Percentiles rank a stretch among this genome's conserved stretches.
Evolutionary conservation across 1,140 invertebrate genomes (phyloP).

Genomic region (Teleopsis dalmanni): DNA sequence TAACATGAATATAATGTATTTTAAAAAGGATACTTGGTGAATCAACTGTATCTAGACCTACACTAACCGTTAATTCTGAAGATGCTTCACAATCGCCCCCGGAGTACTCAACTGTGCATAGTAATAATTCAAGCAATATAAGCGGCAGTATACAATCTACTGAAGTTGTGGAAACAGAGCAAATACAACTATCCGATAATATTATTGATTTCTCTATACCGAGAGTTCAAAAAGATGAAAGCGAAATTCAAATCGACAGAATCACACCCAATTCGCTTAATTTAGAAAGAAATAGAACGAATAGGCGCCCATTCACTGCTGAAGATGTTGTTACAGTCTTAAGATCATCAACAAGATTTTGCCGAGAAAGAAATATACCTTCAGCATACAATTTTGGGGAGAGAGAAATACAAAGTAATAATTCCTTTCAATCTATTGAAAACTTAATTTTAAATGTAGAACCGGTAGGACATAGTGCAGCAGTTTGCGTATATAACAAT

Average conservation of each 20-base stretch:
- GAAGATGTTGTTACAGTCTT: conserved; percentile 53
- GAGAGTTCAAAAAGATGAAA: conserved; percentile 20
- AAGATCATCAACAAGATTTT: conserved; percentile 31
- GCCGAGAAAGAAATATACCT: neutral
- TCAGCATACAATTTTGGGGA: conserved; percentile 13
- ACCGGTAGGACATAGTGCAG: conserved; percentile 44
- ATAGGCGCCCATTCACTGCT: conserved; percentile 44
- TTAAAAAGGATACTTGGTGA: conserved; percentile 31
- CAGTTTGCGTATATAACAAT: neutral
- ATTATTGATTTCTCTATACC: neutral
- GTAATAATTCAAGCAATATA: conserved; percentile 51
- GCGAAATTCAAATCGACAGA: neutral
- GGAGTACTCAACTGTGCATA: conserved; percentile 44
- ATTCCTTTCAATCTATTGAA: conserved; percentile 46
- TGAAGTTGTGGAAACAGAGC: conserved; percentile 21
- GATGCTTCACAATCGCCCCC: conserved; percentile 14
- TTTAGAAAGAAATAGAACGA: neutral
- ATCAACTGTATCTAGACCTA: conserved; percentile 27
- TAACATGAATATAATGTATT: neutral
- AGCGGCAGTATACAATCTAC: conserved; percentile 42
- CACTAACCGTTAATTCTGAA: conserved; percentile 27
- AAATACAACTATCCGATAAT: conserved; percentile 18
- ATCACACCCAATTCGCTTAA: neutral
- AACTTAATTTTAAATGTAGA: conserved; percentile 52
- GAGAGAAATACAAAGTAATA: conserved; percentile 29